phyloP scores from a whole-genome alignment of 2,888 invertebrate genomes.

The Meteorus cinctellus region DNA sequence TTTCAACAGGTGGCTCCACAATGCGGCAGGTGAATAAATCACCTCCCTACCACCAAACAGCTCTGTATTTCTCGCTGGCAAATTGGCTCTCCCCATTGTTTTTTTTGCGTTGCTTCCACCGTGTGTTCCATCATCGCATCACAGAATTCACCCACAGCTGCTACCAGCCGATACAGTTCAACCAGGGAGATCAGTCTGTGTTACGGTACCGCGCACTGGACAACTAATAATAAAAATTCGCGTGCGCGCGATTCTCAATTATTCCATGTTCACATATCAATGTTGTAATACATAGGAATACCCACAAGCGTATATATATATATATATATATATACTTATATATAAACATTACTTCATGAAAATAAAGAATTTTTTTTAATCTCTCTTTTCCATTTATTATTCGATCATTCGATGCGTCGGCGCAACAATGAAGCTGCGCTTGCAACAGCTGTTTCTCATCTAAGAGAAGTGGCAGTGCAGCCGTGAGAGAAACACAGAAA shows the following conservation, averaged over 20 bases:
- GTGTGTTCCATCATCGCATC: background rate
- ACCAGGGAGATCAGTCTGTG: no score
- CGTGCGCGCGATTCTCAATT: no score
- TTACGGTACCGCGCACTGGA: no score
- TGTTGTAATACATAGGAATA: no score
- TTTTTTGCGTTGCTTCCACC: background rate
- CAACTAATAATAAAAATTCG: no score
- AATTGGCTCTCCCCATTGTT: background rate
- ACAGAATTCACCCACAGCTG: background rate
- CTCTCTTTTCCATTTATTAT: background rate
- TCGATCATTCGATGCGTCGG: slow-evolving; percentile 19
- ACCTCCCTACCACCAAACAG: slow-evolving; percentile 48
- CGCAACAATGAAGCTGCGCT: slow-evolving; percentile 35
- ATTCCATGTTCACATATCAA: no score
- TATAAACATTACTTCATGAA: no score
- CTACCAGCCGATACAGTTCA: background rate
- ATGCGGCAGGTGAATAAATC: slow-evolving; percentile 63
- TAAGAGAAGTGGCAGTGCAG: slow-evolving; percentile 35
- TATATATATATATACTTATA: no score
- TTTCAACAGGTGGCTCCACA: slow-evolving; percentile 66
- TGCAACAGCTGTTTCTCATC: slow-evolving; percentile 33
- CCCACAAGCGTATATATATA: no score
- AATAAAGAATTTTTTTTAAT: no score
- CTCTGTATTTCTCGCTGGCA: background rate
- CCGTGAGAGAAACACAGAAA: background rate